These are phyloP conservation scores for Hydrolagus colliei DNA, from an alignment of 2,797 vertebrate species.

Conservation along the genomic window DNA sequence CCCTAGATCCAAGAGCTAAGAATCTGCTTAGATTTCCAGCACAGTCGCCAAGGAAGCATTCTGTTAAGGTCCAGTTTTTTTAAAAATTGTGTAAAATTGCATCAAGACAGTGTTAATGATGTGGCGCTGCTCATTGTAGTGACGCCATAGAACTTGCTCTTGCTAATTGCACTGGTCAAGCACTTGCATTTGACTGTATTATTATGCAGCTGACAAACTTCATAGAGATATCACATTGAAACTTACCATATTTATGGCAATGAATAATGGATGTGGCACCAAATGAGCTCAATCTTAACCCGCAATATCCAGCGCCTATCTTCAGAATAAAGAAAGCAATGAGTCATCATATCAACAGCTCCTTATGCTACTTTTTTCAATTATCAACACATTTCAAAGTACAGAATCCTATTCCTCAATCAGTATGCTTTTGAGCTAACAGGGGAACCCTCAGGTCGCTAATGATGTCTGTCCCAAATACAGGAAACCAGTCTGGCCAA, in stretches of 20 bases:
- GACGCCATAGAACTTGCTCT: conserved; percentile 7
- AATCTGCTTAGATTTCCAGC: conserved; percentile 10
- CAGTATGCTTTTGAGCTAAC: conserved; percentile 3
- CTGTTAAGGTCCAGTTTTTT: neutral
- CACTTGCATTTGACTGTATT: conserved; percentile 26
- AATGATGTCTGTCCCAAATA: conserved; percentile 28
- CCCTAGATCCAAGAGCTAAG: conserved; percentile 14
- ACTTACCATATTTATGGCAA: neutral
- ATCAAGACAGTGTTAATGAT: conserved; percentile 16
- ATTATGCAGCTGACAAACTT: conserved; percentile 18
- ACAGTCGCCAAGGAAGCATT: neutral
- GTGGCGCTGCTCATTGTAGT: conserved; percentile 20
- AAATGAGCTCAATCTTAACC: conserved; percentile 28
- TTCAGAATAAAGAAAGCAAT: conserved; percentile 33
- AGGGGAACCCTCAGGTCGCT: conserved; percentile 30
- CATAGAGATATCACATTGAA: conserved; percentile 7
- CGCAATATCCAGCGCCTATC: neutral
- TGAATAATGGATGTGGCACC: neutral
- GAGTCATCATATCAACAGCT: conserved; percentile 37
- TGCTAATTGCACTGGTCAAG: conserved; percentile 24
- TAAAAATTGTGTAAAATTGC: no score
- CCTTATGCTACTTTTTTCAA: conserved; percentile 8
- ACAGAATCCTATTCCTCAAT: conserved; percentile 20
- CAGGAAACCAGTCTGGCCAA: conserved; percentile 33
- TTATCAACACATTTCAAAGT: conserved; percentile 24